phyloP scores from a whole-genome alignment of 2,797 vertebrate genomes.

The Siniperca scherzeri region DNA sequence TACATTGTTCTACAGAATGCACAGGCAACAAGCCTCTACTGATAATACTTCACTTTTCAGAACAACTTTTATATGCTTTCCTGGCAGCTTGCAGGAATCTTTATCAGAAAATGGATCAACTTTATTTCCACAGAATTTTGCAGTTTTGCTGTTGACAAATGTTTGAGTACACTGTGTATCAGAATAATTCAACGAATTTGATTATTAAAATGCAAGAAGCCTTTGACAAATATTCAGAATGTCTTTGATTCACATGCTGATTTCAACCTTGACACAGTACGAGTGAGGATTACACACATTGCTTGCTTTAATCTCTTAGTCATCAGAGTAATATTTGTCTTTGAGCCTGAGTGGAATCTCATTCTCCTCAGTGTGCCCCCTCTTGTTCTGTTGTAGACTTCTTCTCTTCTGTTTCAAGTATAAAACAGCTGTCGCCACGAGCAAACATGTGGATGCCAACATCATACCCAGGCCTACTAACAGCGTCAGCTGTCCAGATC shows the following conservation, averaged over 20 bases:
- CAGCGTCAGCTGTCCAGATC: constrained; percentile 61
- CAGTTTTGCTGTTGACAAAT: constrained; percentile 29
- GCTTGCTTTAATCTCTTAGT: constrained; percentile 68
- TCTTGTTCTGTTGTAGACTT: constrained; percentile 39
- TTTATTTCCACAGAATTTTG: constrained; percentile 20
- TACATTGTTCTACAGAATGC: not conserved
- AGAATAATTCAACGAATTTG: constrained; percentile 34
- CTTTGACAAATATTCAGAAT: constrained; percentile 57
- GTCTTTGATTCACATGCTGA: constrained; percentile 57
- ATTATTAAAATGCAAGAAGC: constrained; percentile 52
- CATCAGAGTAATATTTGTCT: constrained; percentile 74
- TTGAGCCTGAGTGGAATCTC: constrained; percentile 76
- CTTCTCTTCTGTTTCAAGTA: constrained; percentile 72
- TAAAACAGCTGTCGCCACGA: constrained; percentile 68
- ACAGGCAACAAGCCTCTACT: not conserved
- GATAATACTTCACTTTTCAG: constrained; percentile 32
- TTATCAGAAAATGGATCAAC: constrained; percentile 49
- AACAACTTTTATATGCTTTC: constrained; percentile 3
- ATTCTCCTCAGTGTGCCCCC: constrained; percentile 56
- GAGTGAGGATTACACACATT: constrained; percentile 52
- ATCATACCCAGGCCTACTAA: constrained; percentile 77
- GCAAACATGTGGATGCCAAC: constrained; percentile 69
- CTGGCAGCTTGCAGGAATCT: not conserved
- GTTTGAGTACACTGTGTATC: constrained; percentile 29
- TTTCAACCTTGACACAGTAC: constrained; percentile 55